Base-by-base conservation (phyloP, 2,113 vertebrate genomes). In the Trichomycterus rosablanca region DNA sequence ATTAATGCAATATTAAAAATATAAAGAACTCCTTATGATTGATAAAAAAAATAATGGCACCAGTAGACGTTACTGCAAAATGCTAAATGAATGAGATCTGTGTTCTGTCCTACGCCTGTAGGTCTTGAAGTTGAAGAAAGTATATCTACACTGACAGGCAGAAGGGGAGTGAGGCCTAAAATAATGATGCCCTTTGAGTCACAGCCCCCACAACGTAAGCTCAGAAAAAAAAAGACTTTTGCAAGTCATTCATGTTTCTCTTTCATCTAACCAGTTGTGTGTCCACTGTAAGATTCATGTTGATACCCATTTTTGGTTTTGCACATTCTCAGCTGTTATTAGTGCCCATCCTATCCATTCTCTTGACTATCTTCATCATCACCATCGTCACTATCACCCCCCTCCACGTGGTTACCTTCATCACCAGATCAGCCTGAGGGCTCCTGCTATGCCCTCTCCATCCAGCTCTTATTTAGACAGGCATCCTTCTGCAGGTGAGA, bases 271-370 rank as follows among this genome's bases (percentile, higher is more conserved):
- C 40, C 51, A 35, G 50, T n/a, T 14, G 11, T 46, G 37, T 2
- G n/a, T 35, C 16, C 14, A 1, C 14, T 55, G 22, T 30, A 16
- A 43, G 12, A 3, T 42, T 6, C 12, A 23, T 80, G 65, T 71
- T 69, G 9, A 63, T 12, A 14, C 34, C 3, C 28, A 2, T 39
- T 22, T 14, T 56, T 45, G 46, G 22, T 30, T 66, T 45, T 87
- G 60, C 70, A 89, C 89, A 86, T 93, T 73, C 90, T 82, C 96
- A 99, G 96, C 96, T 79, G 93, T 99, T 89, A 90, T 99, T 92
- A 99, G 95, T 86, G 96, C 96, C 87, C 96, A 98, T 87, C 94
- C 96, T 90, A 97, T 99, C 90, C 94, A 97, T 94, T 94, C 96
- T 81, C 94, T 97, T 66, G 96, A 99, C 89, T 93, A 93, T 80